Percentiles rank a stretch among this genome's conserved stretches.
Evolutionary conservation across 2,797 vertebrate species (phyloP).

Genomic region (Sarcoramphus papa): DNA sequence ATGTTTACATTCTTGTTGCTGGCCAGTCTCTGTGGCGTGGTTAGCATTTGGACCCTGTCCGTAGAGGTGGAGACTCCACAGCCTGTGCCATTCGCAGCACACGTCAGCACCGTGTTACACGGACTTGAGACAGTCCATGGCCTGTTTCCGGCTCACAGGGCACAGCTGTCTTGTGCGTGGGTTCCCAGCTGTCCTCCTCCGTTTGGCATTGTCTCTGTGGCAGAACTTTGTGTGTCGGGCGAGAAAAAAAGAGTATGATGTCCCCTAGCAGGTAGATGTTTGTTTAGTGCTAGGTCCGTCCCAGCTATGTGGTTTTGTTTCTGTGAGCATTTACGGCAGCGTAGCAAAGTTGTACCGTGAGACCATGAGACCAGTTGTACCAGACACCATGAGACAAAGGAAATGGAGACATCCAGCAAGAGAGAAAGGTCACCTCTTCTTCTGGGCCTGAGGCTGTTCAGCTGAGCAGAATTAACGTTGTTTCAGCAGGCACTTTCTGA

Average conservation of each 20-base stretch:
- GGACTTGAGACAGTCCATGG: not conserved
- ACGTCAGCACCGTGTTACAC: accelerated
- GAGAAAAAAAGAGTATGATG: not conserved
- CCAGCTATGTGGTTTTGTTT: not conserved
- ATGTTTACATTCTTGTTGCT: not conserved
- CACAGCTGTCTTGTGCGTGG: not conserved
- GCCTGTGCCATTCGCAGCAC: not conserved
- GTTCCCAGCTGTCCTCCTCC: not conserved
- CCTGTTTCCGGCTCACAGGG: not conserved
- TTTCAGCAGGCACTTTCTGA: not conserved
- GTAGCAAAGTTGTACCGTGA: not conserved
- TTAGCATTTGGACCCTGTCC: not conserved
- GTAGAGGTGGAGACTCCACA: not conserved
- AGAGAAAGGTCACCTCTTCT: not conserved
- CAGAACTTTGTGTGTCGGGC: not conserved
- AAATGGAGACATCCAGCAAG: accelerated
- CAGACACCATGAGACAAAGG: not conserved
- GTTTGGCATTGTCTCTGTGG: not conserved
- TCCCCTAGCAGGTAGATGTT: not conserved
- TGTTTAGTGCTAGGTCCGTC: not conserved
- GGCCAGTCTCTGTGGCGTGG: accelerated
- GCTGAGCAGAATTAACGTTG: not conserved
- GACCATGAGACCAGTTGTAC: too few species aligned
- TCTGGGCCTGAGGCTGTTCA: not conserved
- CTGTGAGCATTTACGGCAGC: not conserved